Conservation (phyloP, 2,113 vertebrate species). For the Corythornis cristatus region DNA sequence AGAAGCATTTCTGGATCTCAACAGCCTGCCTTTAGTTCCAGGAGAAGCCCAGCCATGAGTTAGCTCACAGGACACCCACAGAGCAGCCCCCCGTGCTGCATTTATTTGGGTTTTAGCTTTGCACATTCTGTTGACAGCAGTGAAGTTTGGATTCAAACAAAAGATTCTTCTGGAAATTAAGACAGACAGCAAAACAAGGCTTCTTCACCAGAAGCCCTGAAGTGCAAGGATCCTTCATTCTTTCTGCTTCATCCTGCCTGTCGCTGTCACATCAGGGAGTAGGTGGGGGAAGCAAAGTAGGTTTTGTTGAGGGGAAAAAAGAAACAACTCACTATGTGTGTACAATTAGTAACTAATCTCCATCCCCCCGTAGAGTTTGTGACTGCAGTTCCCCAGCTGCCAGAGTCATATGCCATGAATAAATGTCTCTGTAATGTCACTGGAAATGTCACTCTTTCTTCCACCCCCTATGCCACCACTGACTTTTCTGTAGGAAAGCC, state of each 20-base stretch:
- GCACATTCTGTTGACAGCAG: not conserved
- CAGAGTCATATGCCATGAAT: not conserved
- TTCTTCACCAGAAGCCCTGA: not conserved
- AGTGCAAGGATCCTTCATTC: not conserved
- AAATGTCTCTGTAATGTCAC: not conserved
- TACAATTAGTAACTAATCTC: not conserved
- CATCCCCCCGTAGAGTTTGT: not conserved
- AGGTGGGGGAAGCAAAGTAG: not conserved
- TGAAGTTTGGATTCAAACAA: not conserved
- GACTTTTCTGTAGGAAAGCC: not conserved
- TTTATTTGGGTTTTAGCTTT: not conserved
- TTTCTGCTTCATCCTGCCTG: not conserved
- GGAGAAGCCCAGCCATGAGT: not conserved
- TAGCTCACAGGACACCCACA: not conserved
- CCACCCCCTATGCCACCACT: not conserved
- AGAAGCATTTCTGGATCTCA: not conserved
- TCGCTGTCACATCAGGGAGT: not conserved
- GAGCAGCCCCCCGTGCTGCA: not conserved
- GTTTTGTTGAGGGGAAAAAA: not conserved
- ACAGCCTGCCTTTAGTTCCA: accelerated
- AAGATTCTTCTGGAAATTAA: not conserved
- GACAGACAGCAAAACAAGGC: not conserved
- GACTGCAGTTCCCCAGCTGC: not conserved
- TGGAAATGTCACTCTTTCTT: not conserved
- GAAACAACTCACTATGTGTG: not conserved